Evolutionary conservation across 2,797 vertebrate species (phyloP), one percentile per base, ranked within the genome.

Genomic region (Pipistrellus pipistrellus): DNA sequence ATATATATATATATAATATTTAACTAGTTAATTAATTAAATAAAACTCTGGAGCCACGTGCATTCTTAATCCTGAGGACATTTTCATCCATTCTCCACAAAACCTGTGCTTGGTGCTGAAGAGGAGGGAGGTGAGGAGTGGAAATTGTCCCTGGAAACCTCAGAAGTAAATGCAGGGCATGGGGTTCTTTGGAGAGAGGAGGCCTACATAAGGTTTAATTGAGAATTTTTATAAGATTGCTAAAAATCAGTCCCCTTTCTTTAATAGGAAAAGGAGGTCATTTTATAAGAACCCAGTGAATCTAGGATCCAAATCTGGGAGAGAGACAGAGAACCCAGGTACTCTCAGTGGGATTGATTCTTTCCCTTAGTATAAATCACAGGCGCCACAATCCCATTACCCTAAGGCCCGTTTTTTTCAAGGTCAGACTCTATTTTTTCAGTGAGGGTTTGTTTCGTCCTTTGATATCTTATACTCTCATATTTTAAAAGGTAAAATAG

Each of bases 401-500:
- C 64, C 23, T 64, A 78, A 78, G 18, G 25, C 51, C 23, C 8
- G 38, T 21, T 57, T 41, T 85, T 85, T 95, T 87, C 62, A 87
- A 35, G 62, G 55, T 55, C 69, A 78, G 27, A 41, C 20, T 90
- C 18, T 64, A 1, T 15, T 91, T 94, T 91, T 88, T 32, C 81
- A 17, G 44, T 66, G 87, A 94, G 4, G 1, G 1, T 66, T 95
- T 78, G 1, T 75, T 95, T 75, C 25, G 44, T 84, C 44, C 53
- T 96, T 92, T 93, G 90, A 80, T 95, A 62, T 27, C 13, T 8
- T 68, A 35, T 27, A 55, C 44, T 87, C 35, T 91, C 87, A 59
- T 85, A 69, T 95, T 96, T 95, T 96, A 83, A 68, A 96, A 95
- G 73, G 75, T 94, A 96, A 92, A 96, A 55, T 88, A 64, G 81